Evolutionary conservation across 2,888 invertebrate genomes (phyloP), one percentile per base, ranked within the genome.

Genomic region (Zhuqinia jingwanae): DNA sequence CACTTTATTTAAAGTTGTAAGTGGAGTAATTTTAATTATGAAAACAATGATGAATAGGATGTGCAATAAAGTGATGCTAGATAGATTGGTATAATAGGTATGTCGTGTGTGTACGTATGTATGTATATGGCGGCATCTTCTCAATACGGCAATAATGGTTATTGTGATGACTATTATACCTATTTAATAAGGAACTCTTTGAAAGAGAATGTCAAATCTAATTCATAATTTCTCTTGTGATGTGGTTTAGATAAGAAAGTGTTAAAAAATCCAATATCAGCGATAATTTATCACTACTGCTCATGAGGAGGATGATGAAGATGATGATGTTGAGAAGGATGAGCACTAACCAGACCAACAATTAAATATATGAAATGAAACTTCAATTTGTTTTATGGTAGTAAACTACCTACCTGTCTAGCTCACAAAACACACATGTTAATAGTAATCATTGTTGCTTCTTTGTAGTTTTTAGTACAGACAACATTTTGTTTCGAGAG

Each of bases 231-330:
- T 70, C 70, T 50, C 47, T 45, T 70, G 70, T 68, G 42, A 45
- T 17, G 20, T 25, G 65, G 70, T 47, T 47, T 5, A 50, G 25
- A 70, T 70, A 70, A 22, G 70, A 70, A 70, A 70, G 70, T 70
- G 70, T 50, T 47, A 70, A 70, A 58, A 70, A 70, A 11, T 47
- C 70, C 47, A 47, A 70, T 70, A 45, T 47, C 47, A 47, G 20
- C 47, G 70, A 70, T 70, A 25, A 47, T 47, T 70, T 70, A 47
- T 25, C 22, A 10, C 15, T 42, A n/a, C 8, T 36, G 36, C 36
- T 6, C 8, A 36, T 36, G 36, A 8, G 36, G 8, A 6, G 36
- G 36, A 36, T 36, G 36, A 36, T 36, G 36, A 6, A 36, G 36
- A n/a, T 36, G 36, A 3, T 6, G 36, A 36, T 8, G 36, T 3